Evolutionary conservation across 2,113 vertebrate genomes (phyloP).

Genomic region (Uropsilus gracilis): DNA sequence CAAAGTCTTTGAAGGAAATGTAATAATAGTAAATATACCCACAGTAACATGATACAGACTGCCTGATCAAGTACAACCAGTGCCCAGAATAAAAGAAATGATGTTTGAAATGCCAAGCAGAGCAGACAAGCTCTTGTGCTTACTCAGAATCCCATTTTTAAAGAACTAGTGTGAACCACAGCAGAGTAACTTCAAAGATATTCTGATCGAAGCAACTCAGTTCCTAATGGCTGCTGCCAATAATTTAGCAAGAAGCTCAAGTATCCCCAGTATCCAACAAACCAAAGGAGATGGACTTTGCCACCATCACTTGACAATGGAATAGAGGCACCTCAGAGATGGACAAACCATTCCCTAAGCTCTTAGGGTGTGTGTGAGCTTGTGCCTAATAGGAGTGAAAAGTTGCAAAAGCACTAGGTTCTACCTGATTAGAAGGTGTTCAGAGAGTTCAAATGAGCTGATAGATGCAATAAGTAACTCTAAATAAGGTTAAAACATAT

Average conservation of each 20-base stretch:
- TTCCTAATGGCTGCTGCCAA: constrained; percentile 42
- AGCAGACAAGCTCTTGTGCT: not conserved
- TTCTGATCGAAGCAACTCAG: constrained; percentile 23
- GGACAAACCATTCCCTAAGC: not conserved
- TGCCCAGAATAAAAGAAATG: constrained; percentile 33
- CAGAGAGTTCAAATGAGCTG: not conserved
- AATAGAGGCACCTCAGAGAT: not conserved
- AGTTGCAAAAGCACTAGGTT: not conserved
- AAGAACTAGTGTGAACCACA: not conserved
- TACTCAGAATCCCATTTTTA: constrained; percentile 11
- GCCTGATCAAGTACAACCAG: not conserved
- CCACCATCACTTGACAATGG: not conserved
- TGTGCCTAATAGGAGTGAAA: not conserved
- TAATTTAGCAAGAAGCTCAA: constrained; percentile 42
- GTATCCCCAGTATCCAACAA: not conserved
- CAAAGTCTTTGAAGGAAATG: constrained; percentile 40
- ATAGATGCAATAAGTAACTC: not conserved
- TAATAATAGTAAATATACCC: not conserved
- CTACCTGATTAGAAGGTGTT: no score
- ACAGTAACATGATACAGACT: not conserved
- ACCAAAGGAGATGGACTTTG: not conserved
- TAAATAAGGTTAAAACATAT: not conserved
- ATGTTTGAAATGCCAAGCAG: not conserved
- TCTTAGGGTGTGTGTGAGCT: not conserved
- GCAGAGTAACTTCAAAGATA: constrained; percentile 39